Conservation (phyloP, 23 tunicate genomes). For the Aplidium turbinatum region DNA sequence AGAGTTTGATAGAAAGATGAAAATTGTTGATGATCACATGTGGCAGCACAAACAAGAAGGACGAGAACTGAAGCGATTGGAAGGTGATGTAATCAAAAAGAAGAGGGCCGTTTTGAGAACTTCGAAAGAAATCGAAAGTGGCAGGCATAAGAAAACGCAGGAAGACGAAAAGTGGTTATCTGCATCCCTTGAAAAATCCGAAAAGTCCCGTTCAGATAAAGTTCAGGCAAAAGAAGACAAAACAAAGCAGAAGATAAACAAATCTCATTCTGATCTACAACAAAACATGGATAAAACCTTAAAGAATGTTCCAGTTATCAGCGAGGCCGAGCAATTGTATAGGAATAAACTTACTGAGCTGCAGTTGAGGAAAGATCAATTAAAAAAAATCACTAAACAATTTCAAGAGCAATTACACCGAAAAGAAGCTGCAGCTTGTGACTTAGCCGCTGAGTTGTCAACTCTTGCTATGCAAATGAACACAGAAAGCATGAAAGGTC, state of each 20-base stretch:
- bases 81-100: slow-evolving; percentile 80
- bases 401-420: slow-evolving; percentile 69
- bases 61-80: slow-evolving; percentile 79
- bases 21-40: slow-evolving; percentile 96
- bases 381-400: slow-evolving; percentile 56
- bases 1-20: slow-evolving; percentile 85
- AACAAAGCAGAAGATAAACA: slow-evolving; percentile 66
- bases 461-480: slow-evolving; percentile 80
- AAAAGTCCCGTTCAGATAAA: slow-evolving; percentile 62
- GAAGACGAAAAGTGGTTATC: slow-evolving; percentile 85
- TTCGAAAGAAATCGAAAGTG: slow-evolving; percentile 69
- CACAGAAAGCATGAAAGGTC: slow-evolving; percentile 72
- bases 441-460: slow-evolving; percentile 64
- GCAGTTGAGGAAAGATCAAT: slow-evolving; percentile 62
- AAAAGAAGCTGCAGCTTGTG: slow-evolving; percentile 63
- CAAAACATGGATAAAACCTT: slow-evolving; percentile 66
- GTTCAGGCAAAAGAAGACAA: slow-evolving; percentile 74
- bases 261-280: slow-evolving; percentile 81
- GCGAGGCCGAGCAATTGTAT: slow-evolving; percentile 82
- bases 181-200: slow-evolving; percentile 54
- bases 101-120: slow-evolving; percentile 65
- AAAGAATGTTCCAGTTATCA: slow-evolving; percentile 58
- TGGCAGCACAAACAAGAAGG: slow-evolving; percentile 98
- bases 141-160: slow-evolving; percentile 70
- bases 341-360: slow-evolving; percentile 59